These are phyloP conservation scores for Adelges cooleyi DNA, from an alignment of 1,140 invertebrate species.

Conservation along the genomic window DNA sequence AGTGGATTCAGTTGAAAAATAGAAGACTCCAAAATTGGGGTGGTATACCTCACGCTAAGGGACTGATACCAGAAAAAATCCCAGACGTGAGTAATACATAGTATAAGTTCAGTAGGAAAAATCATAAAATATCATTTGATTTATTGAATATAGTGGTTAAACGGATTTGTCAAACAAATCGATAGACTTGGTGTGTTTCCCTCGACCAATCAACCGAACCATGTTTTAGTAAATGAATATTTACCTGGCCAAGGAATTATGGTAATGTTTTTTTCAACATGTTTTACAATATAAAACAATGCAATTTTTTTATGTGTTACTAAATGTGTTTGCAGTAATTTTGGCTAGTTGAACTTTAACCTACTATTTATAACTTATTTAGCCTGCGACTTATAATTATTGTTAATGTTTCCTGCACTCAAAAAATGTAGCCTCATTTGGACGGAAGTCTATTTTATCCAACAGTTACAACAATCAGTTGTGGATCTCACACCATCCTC, in stretches of 20 bases:
- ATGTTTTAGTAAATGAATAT: slow-evolving; percentile 95
- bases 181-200: slow-evolving; percentile 59
- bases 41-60: slow-evolving; percentile 80
- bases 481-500: slow-evolving; percentile 79
- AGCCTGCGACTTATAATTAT: too few relatives aligned
- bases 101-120: slow-evolving; percentile 17
- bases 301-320: too few relatives aligned
- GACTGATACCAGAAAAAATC: slow-evolving; percentile 86
- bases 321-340: too few relatives aligned
- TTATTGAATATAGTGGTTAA: slow-evolving; percentile 57
- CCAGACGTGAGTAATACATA: slow-evolving; percentile 55
- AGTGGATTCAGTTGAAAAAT: slow-evolving; percentile 88
- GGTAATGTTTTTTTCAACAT: too few relatives aligned
- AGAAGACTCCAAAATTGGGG: slow-evolving; percentile 93
- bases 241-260: slow-evolving; percentile 83
- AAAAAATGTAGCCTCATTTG: slow-evolving; percentile 81
- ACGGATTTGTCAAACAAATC: slow-evolving; percentile 61
- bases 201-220: slow-evolving; percentile 66
- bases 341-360: too few relatives aligned
- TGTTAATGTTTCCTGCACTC: slow-evolving; percentile 32
- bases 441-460: slow-evolving; percentile 92
- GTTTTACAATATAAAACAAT: too few relatives aligned
- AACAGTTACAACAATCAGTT: slow-evolving; percentile 81
- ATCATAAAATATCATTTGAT: background rate
- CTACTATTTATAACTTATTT: too few relatives aligned